phyloP scores from a whole-genome alignment of 2,888 invertebrate genomes.

The Pasiphila rectangulata region DNA sequence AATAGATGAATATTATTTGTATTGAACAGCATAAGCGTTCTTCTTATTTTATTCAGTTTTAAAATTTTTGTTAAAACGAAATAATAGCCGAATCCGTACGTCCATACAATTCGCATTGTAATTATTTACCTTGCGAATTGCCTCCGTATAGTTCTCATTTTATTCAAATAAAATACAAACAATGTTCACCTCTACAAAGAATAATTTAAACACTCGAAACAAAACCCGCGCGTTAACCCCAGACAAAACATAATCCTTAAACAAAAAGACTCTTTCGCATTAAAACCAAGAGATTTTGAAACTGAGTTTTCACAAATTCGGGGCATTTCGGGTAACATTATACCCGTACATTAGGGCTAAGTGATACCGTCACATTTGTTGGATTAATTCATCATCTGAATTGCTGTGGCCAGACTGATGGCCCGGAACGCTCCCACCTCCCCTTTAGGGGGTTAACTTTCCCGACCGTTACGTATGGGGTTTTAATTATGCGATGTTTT shows the following conservation, averaged over 20 bases:
- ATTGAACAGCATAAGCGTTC: no score
- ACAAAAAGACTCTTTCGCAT: conserved; percentile 54
- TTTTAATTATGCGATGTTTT: conserved; percentile 62
- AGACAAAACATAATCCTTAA: conserved; percentile 45
- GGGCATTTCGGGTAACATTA: conserved; percentile 70
- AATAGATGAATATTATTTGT: no score
- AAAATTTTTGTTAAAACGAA: no score
- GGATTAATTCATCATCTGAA: conserved; percentile 82
- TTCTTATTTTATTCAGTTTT: no score
- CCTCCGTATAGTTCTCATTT: no score
- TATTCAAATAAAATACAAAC: background rate
- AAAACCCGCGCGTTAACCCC: conserved; percentile 43
- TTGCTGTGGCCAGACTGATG: conserved; percentile 81
- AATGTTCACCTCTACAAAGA: conserved; percentile 2
- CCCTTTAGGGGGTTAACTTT: conserved; percentile 47
- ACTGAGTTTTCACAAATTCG: conserved; percentile 52
- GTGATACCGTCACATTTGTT: conserved; percentile 81
- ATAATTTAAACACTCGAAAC: conserved; percentile 14
- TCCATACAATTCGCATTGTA: no score
- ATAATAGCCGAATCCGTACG: no score
- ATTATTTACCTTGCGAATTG: no score
- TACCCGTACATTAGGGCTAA: conserved; percentile 81
- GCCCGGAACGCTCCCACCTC: conserved; percentile 63
- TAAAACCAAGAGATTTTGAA: conserved; percentile 60
- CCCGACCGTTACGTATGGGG: conserved; percentile 60